Percentiles rank a stretch among this genome's conserved stretches.
Conservation (phyloP, 2,113 vertebrate species). For the Oncorhynchus gorbuscha region DNA sequence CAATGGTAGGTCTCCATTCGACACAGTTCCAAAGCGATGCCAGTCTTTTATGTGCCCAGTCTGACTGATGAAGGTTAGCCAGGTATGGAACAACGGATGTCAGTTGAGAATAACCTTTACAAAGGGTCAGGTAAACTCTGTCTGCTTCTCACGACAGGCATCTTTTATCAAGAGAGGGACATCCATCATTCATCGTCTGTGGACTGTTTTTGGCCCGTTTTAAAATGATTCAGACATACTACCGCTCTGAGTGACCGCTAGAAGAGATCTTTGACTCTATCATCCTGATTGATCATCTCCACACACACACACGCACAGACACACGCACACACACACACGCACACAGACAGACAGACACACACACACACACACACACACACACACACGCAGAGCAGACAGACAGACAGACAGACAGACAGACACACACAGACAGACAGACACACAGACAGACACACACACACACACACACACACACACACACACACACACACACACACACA, state of each 20-base stretch:
- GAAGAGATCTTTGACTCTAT: constrained; percentile 19
- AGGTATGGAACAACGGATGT: neutral
- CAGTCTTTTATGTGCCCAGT: too few relatives aligned
- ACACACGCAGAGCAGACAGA: too few relatives aligned
- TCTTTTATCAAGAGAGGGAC: neutral
- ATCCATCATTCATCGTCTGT: neutral
- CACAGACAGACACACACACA: too few relatives aligned
- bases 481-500: too few relatives aligned
- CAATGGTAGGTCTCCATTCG: too few relatives aligned
- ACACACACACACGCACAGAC: constrained; percentile 48
- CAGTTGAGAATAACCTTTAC: neutral
- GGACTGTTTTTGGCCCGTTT: neutral
- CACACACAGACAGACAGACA: too few relatives aligned
- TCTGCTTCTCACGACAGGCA: neutral
- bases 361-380: too few relatives aligned
- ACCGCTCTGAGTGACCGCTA: neutral
- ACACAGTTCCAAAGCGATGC: too few relatives aligned
- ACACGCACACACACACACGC: too few relatives aligned
- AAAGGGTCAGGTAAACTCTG: neutral
- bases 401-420: too few relatives aligned
- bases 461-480: too few relatives aligned
- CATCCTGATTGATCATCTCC: neutral
- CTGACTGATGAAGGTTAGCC: neutral
- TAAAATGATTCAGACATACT: neutral
- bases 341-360: too few relatives aligned